Evolutionary conservation across 2,888 invertebrate genomes (phyloP), one percentile per base, ranked within the genome.

Genomic region (Horisme vitalbata): DNA sequence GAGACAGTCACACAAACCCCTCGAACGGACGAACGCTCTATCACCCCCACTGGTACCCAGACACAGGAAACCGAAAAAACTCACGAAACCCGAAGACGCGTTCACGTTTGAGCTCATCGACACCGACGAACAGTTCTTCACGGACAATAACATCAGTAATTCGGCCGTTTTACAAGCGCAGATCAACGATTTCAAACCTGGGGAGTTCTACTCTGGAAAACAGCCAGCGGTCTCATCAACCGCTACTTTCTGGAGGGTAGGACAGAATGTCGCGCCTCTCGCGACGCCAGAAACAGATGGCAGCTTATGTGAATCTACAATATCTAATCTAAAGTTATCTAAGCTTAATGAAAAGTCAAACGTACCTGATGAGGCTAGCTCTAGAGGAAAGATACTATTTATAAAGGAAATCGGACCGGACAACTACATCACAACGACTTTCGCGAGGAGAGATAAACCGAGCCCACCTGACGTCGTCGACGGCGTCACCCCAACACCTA

Each of bases 81-180:
- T 91, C 45, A 79, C 89, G 30, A 90, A 91, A 53, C 93, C 93
- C 27, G 95, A 95, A 73, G 96, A 96, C 73, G 93, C 94, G 32
- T 96, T 96, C 71, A 94, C 93, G 57, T 96, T 96, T 74, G 96
- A 96, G 76, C 92, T 96, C 45, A 94, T 96, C 50, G 96, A 96
- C 66, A 95, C 94, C 7, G 96, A 96, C 68, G 96, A 96, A 70
- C 90, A 91, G 53, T 89, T 86, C 63, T 87, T 87, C 61, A 87
- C 88, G 1, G 90, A 90, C 55, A 89, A 87, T 58, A 85, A 87
- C 54, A 88, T 88, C 47, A 78, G 80, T n/a, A 86, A 84, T 57
- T 87, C 86, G 14, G 79, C 84, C 15, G 75, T 66, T 13, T 67
- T 88, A 30, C 85, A 86, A 52, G 78, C 77, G 15, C 79, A 80